Evolutionary conservation across 2,113 vertebrate genomes (phyloP).

Genomic region (Irena cyanogastra): DNA sequence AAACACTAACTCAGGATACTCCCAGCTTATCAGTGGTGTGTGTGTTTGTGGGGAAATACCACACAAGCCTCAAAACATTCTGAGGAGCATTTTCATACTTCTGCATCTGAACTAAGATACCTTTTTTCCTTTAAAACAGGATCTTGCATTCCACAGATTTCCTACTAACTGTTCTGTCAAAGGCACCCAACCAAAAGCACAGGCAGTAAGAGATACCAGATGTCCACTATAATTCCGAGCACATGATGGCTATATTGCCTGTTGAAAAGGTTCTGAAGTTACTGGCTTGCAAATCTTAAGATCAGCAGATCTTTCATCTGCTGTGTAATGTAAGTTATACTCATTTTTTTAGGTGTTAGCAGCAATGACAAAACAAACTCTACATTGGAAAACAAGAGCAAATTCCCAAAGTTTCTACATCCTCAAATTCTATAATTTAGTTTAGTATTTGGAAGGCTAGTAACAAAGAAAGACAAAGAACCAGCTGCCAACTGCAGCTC

Average conservation of each 20-base stretch:
- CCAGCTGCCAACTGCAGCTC: not conserved
- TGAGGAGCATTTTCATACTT: not conserved
- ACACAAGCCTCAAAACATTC: not conserved
- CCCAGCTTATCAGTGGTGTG: constrained; percentile 29
- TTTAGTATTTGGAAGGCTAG: not conserved
- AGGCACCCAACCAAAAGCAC: not conserved
- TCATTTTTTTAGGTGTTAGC: not conserved
- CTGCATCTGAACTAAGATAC: not conserved
- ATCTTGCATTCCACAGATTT: not conserved
- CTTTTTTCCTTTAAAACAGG: not conserved
- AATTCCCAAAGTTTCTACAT: not conserved
- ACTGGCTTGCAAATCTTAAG: not conserved
- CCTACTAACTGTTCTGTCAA: not conserved
- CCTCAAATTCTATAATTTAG: not conserved
- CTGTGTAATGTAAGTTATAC: not conserved
- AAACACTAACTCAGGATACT: constrained; percentile 34
- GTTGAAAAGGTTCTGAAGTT: not conserved
- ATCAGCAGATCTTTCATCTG: not conserved
- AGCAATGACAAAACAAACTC: not conserved
- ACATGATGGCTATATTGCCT: not conserved
- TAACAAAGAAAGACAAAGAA: not conserved
- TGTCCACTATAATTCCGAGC: not conserved
- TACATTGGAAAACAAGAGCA: not conserved
- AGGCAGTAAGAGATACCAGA: not conserved
- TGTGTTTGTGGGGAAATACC: not conserved